Percentiles rank a stretch among this genome's conserved stretches.
Conservation (phyloP, 2,888 invertebrate species). For the Eupithecia subumbrata region DNA sequence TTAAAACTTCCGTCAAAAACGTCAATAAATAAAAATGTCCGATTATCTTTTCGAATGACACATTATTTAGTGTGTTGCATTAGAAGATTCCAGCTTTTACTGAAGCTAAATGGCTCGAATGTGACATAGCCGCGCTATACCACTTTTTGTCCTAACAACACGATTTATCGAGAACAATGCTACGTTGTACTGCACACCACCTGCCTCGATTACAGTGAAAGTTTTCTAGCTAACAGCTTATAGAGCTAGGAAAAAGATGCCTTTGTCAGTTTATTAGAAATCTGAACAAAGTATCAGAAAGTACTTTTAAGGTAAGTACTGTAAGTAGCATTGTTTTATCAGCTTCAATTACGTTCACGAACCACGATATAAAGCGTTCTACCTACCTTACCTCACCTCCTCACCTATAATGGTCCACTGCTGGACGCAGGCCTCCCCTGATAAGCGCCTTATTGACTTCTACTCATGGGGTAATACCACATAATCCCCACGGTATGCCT, state of each 20-base stretch:
- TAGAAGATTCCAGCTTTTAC: too few relatives aligned
- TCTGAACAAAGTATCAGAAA: constrained; percentile 7
- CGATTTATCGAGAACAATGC: constrained; percentile 67
- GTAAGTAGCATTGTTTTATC: neutral
- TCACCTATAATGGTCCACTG: too few relatives aligned
- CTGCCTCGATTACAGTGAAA: constrained; percentile 61
- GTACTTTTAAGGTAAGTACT: neutral
- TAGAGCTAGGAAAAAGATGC: constrained; percentile 18
- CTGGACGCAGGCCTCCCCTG: too few relatives aligned
- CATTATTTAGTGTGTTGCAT: too few relatives aligned
- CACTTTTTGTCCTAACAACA: constrained; percentile 66
- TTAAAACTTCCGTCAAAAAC: too few relatives aligned
- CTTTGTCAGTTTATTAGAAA: constrained; percentile 17
- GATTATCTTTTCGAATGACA: too few relatives aligned
- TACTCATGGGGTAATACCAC: too few relatives aligned
- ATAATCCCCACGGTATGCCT: too few relatives aligned
- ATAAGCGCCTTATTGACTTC: too few relatives aligned
- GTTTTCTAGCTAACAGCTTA: constrained; percentile 49
- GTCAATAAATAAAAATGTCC: too few relatives aligned
- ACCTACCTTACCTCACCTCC: neutral
- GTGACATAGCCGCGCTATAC: constrained; percentile 42
- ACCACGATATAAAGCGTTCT: neutral
- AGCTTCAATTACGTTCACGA: neutral
- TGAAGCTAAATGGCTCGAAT: neutral
- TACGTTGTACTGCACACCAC: constrained; percentile 57